Base-by-base conservation (phyloP, 2,888 invertebrate species). In the Latrodectus elegans region DNA sequence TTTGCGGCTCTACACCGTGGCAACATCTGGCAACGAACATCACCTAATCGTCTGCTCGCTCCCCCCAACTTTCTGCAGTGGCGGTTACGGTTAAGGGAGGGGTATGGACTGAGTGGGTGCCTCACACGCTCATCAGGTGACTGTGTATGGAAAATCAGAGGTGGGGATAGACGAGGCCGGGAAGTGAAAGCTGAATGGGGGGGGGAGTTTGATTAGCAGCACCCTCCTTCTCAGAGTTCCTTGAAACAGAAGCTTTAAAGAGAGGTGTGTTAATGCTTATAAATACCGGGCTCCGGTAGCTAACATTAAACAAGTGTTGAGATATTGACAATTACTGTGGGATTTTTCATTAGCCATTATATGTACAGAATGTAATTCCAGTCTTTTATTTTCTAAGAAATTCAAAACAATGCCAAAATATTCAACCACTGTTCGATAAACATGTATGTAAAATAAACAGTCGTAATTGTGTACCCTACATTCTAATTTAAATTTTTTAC, bases 21-120 rank as follows among this genome's bases (percentile, higher is more conserved):
- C 81, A 87, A 81, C 86, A 87, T 82, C 86, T 87, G 86, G 86
- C 77, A 55, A 53, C 76, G 55, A 81, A 87, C 86, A 81, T 68
- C 86, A 81, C 81, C 81, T 87, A 81, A 87, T 81, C 81, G 86
- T 81, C 73, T 67, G 86, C 55, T 67, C 75, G 38, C 38, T 38
- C 38, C 17, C 26, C 68, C 70, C 72, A 17, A 17, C 51, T 49
- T 71, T 38, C 53, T 17, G 72, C 14, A 53, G 53, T n/a, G 52
- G 72, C 38, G 38, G 75, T 26, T 38, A 52, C 51, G 53, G 73
- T 8, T 60, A 60, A 60, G 49, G 80, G 55, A 78, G 70, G 81
- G 81, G 75, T 67, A 71, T 49, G 72, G 74, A 70, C 70, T 38
- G 38, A 38, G 38, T 38, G 60, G 10, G 86, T 85, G 70, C 67